Base-by-base conservation (phyloP, 1,140 invertebrate genomes). In the Ectropis grisescens region DNA sequence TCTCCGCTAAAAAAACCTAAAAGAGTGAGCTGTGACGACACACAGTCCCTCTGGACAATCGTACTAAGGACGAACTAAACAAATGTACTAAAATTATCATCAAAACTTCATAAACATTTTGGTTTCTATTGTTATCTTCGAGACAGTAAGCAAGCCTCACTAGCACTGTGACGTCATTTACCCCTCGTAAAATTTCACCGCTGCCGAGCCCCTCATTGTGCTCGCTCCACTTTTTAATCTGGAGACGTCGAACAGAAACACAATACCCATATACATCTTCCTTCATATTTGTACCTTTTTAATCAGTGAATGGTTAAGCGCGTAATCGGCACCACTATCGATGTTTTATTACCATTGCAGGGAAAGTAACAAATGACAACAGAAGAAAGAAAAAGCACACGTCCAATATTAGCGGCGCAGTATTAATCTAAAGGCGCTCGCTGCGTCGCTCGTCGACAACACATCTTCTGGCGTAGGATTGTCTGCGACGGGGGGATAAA, bases 181-280 rank as follows among this genome's bases (percentile, higher is more conserved):
- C 19, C 41, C 53, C 50, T 51, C 47, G 40, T 43, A 35, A 45
- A 41, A 42, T 48, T 40, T 44, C 16, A 3, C 16, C 43, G 34
- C 45, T 47, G 35, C 41, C 56, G 30, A 45, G 41, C 45, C 50
- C 57, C 50, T 64, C 67, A 70, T 74, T 70, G 66, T 61, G 33
- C 50, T 45, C 64, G 59, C 41, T 58, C 66, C 59, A 64, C 43
- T 67, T 74, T 74, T 70, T 67, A 66, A 67, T 74, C 69, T 62
- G 55, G 61, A 66, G 58, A 70, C 51, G 51, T 62, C 56, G 59
- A 60, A 74, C 56, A 69, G 58, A 66, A 61, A 55, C 50, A 70
- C 61, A 74, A 69, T 74, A 55, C 53, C 52, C 46, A 52, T 46
- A 56, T 65, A 65, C 53, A 56, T 62, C 47, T 48, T 44, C 35